Base-by-base conservation (phyloP, 2,797 vertebrate species). In the Todus mexicanus region DNA sequence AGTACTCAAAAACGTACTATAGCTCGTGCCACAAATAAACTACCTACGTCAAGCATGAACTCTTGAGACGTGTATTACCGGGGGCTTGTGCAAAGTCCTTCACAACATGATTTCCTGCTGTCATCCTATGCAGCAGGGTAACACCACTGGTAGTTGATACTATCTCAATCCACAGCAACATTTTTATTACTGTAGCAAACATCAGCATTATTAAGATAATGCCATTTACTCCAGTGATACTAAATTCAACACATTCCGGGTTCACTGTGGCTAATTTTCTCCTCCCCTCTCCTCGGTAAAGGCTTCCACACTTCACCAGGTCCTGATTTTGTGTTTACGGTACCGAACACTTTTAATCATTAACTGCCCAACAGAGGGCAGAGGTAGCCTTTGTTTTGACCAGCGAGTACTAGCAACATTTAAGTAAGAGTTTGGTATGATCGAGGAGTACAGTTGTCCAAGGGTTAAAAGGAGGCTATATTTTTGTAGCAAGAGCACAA, bases 301-400 rank as follows among this genome's bases (percentile, higher is more conserved):
- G n/a, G 20, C 29, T 51, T 53, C 37, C 53, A 25, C 15, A 27
- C 38, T 19, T 27, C 7, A 43, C 27, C 21, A 57, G 51, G 16
- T 54, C 37, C 56, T 40, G 47, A 47, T 65, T 35, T n/a, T 27
- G 27, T 64, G 27, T 72, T n/a, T 56, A 12, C 21, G 26, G 33
- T 19, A 42, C 40, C 33, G 38, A 25, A 23, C 29, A 12, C 23
- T 45, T 81, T 26, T 45, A 53, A 63, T 43, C 25, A 4, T 5
- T 4, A 76, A 40, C n/a, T 72, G n/a, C 20, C 87, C 92, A 72
- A 73, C 64, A 96, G 92, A 89, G 76, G 89, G 90, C 92, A 96
- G 92, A 89, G 23, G 35, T 38, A n/a, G 25, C 73, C 68, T 94
- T 84, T 1, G 0, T 53, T 93, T 26, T 57, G 42, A 29, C 74